Base-by-base conservation (phyloP, 2,888 invertebrate genomes). In the Eurois occulta region DNA sequence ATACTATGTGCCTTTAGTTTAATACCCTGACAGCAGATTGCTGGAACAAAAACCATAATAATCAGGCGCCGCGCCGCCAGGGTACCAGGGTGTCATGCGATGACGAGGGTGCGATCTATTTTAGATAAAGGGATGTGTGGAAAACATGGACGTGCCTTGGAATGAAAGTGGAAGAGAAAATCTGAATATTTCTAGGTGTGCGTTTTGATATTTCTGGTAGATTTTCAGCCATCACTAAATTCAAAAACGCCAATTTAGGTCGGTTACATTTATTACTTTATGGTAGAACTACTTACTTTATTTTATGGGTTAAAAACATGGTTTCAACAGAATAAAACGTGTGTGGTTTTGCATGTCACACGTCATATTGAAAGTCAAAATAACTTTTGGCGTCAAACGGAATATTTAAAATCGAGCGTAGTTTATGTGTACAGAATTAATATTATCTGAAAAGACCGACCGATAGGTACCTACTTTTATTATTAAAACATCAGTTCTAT, bases 81-180 rank as follows among this genome's bases (percentile, higher is more conserved):
- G 76, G 60, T 73, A 38, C 60, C 43, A 75, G 83, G 64, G 72
- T 66, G 77, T 74, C 80, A 74, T 52, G 65, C 13, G 52, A 74
- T 86, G 86, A 86, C 83, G 76, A 86, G 86, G 86, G 86, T 86
- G 16, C 77, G 88, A 87, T 86, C 77, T 76, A 86, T 68, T 80
- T 83, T 70, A 86, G 86, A 87, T 87, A 83, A 73, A 87, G 52
- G 58, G 60, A 77, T 64, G 77, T 70, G 79, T 65, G 74, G 76
- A 87, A 86, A 69, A 68, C 64, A 46, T n/a, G 73, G 41, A 85
- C 77, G 75, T 75, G 85, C n/a, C 52, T 43, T 41, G 24, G 38
- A 69, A 68, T 76, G 21, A 83, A 75, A 64, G 32, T 75, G 46
- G 46, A 65, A 52, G 28, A 52, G 32, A 74, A 75, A 65, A 69